Base-by-base conservation (phyloP, 2,113 vertebrate genomes). In the Nymphicus hollandicus region DNA sequence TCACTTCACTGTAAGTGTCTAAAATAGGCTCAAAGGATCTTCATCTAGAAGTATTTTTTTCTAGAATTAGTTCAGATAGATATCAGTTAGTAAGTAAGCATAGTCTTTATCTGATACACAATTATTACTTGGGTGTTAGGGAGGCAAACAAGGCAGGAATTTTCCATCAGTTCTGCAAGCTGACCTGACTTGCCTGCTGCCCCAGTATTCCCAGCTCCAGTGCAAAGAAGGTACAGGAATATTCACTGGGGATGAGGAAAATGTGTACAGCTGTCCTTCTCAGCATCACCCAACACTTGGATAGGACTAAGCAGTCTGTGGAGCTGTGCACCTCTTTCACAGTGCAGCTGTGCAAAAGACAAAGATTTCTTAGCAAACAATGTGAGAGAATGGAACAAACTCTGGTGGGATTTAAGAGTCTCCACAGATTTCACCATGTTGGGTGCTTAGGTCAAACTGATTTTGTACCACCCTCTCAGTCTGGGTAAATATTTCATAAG, bases 271-370 rank as follows among this genome's bases (percentile, higher is more conserved):
- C 2, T 39, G 3, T 68, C 10, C 10, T 50, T 39, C 17, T 55
- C 19, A 60, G 11, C 8, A 11, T 7, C 3, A 0, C 35, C 27
- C 8, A 10, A 4, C 13, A 4, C 11, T 22, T 69, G 6, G 13
- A 6, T 2, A 13, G 22, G n/a, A 22, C 12, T n/a, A 50, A 69
- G 9, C 8, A 55, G 25, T 5, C 6, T 3, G 1, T 1, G 2
- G 11, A 56, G 25, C 8, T 39, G 8, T 18, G 69, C 9, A 56
- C 6, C 53, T 72, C 0, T 4, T 20, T 31, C 33, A 22, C 53
- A 20, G 13, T 43, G 15, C 15, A 27, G 53, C 43, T 50, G 13
- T 39, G 15, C 3, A 53, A 80, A 61, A 52, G 13, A 14, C 19
- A 17, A 63, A 55, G 43, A 39, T 52, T 24, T 23, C 5, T 15